Conservation (phyloP, 2,113 vertebrate species). For the Sterrhoptilus dennistouni region DNA sequence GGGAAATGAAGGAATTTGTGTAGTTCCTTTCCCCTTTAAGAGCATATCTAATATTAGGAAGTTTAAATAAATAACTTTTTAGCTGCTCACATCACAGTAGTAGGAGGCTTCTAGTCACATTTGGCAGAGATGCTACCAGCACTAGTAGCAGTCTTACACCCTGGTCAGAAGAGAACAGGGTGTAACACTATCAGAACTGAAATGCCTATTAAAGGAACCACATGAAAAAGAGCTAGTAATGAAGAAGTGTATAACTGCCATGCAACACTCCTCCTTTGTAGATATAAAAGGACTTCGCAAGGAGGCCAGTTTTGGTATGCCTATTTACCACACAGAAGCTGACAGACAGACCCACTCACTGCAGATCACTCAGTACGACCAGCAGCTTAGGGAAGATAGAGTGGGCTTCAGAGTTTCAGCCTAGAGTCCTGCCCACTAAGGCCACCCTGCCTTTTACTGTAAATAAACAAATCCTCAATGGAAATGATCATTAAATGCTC, state of each 20-base stretch:
- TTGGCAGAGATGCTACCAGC: not conserved
- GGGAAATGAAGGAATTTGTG: not conserved
- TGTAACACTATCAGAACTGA: slow-evolving; percentile 16
- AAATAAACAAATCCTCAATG: not conserved
- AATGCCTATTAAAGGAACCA: slow-evolving; percentile 21
- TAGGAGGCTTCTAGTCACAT: not conserved
- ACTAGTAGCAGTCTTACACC: not conserved
- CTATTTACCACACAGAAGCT: not conserved
- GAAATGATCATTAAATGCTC: not conserved
- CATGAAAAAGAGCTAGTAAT: slow-evolving; percentile 33
- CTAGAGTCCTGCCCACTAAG: not conserved
- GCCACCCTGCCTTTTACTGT: not conserved
- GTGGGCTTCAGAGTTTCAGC: not conserved
- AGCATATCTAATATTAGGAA: not conserved
- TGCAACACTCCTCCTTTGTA: slow-evolving; percentile 6
- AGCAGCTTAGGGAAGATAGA: not conserved
- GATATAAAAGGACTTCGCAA: not conserved
- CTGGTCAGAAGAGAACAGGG: not conserved
- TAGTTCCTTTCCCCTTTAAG: not conserved
- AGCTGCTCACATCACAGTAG: not conserved
- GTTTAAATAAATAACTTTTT: not conserved
- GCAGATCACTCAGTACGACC: not conserved
- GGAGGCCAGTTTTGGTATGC: not conserved
- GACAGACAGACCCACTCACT: not conserved
- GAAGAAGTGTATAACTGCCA: not conserved